These are phyloP conservation scores for Agapornis canus DNA, from an alignment of 2,797 vertebrate genomes.

Conservation along the genomic window DNA sequence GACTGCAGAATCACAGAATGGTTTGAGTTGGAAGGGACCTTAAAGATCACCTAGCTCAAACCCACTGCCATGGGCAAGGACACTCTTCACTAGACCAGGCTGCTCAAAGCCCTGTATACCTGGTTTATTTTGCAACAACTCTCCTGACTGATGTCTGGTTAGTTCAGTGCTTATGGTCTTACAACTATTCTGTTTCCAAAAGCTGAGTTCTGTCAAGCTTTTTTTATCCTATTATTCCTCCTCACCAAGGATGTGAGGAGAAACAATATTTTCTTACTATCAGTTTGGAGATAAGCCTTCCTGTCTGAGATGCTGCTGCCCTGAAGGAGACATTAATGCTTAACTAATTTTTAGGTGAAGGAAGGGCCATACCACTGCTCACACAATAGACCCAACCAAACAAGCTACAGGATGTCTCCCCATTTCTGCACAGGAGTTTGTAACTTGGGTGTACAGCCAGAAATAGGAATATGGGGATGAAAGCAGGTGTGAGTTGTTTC, in stretches of 20 bases:
- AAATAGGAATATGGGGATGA: not conserved
- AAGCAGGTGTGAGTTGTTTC: not conserved
- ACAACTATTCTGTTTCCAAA: not conserved
- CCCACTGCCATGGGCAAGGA: not conserved
- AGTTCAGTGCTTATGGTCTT: not conserved
- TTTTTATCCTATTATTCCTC: not conserved
- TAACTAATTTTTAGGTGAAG: not conserved
- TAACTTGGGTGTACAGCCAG: not conserved
- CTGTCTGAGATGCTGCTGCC: not conserved
- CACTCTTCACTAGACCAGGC: not conserved
- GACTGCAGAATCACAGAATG: not conserved
- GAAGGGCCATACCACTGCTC: not conserved
- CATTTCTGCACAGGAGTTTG: not conserved
- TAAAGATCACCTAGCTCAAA: not conserved
- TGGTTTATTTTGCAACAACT: not conserved
- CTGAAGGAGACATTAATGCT: not conserved
- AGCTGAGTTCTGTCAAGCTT: not conserved
- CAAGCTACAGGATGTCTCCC: not conserved
- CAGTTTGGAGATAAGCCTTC: not conserved
- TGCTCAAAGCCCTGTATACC: not conserved
- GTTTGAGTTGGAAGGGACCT: not conserved
- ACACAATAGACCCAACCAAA: not conserved
- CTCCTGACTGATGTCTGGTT: not conserved
- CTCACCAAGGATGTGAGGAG: not conserved
- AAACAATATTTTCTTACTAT: not conserved